Evolutionary conservation across 2,113 vertebrate species (phyloP).

Genomic region (Onychostruthus taczanowskii): DNA sequence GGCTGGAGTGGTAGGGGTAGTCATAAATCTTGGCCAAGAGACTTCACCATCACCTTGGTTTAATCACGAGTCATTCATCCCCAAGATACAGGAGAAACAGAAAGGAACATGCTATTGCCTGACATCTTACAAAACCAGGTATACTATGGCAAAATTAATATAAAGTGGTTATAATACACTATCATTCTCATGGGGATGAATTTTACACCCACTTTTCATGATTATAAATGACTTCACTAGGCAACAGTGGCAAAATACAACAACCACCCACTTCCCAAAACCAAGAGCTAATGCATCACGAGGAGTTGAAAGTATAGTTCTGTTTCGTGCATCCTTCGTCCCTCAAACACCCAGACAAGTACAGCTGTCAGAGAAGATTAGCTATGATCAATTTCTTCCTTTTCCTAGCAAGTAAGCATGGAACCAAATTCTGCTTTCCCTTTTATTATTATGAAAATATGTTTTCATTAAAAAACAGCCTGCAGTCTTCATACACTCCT

Average conservation of each 20-base stretch:
- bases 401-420: not conserved
- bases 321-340: not conserved
- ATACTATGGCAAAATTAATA: not conserved
- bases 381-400: not conserved
- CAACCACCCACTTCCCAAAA: not conserved
- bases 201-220: conserved; percentile 30
- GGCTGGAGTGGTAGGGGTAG: not conserved
- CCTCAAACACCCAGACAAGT: not conserved
- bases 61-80: not conserved
- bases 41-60: not conserved
- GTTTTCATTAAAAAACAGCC: not conserved
- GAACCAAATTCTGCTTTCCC: not conserved
- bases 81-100: not conserved
- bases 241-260: conserved; percentile 18
- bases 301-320: not conserved
- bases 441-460: not conserved
- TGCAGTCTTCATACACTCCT: not conserved
- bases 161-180: not conserved
- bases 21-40: not conserved
- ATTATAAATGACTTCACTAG: conserved; percentile 29
- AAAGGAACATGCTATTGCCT: not conserved
- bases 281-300: not conserved
- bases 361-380: not conserved
- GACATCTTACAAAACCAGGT: not conserved
- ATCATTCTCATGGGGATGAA: not conserved